Conservation (phyloP, 2,888 invertebrate species). For the Auanema sp. region DNA sequence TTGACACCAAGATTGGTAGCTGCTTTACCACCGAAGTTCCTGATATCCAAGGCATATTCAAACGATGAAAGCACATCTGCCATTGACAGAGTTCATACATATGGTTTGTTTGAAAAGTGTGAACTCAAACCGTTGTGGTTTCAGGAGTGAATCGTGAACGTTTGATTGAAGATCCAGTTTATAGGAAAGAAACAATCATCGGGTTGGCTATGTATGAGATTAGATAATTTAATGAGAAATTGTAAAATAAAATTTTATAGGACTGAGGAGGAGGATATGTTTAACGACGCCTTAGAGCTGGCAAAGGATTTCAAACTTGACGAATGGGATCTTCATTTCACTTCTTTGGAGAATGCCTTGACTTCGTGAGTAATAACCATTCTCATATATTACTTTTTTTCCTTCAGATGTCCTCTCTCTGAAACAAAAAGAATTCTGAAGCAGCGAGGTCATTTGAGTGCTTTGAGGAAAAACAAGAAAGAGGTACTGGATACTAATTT, state of each 20-base stretch:
- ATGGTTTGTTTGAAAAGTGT: slow-evolving; percentile 1
- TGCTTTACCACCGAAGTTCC: slow-evolving; percentile 19
- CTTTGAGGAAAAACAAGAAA: slow-evolving; percentile 22
- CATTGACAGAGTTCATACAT: slow-evolving; percentile 16
- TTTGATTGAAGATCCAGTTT: slow-evolving; percentile 44
- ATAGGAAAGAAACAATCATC: slow-evolving; percentile 43
- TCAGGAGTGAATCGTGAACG: slow-evolving; percentile 44
- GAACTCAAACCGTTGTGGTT: not conserved
- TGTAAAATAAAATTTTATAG: no score
- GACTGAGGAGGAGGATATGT: slow-evolving; percentile 36
- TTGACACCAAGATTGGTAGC: slow-evolving; percentile 16
- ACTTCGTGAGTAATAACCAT: slow-evolving; percentile 18
- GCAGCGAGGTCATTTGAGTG: slow-evolving; percentile 29
- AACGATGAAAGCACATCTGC: slow-evolving; percentile 9
- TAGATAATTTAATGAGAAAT: no score
- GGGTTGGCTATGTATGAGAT: slow-evolving; percentile 45
- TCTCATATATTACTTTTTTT: not conserved
- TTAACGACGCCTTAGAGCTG: slow-evolving; percentile 41
- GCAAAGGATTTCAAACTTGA: slow-evolving; percentile 39
- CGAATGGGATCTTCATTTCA: slow-evolving; percentile 41
- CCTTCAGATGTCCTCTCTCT: slow-evolving; percentile 18
- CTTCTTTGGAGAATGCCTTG: slow-evolving; percentile 46
- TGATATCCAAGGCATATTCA: slow-evolving; percentile 10
- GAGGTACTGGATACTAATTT: slow-evolving; percentile 5
- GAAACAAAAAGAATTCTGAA: slow-evolving; percentile 34